Evolutionary conservation across 1,140 invertebrate species (phyloP), one percentile per base, ranked within the genome.

Genomic region (Drosophila repletoides): DNA sequence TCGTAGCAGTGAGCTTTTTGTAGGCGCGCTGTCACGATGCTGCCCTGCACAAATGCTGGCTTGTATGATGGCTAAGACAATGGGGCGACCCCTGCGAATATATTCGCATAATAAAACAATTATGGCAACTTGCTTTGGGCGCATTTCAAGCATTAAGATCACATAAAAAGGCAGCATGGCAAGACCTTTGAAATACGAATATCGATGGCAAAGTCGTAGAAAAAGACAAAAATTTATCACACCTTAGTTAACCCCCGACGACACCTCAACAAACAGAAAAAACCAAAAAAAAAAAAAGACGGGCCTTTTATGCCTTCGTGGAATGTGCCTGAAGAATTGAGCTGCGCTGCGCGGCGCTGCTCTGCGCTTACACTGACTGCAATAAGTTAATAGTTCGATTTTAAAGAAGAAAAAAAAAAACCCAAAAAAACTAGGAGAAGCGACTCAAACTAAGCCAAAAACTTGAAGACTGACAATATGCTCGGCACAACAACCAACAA

Each of bases 381-480:
- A 76, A 87, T 87, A 87, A 87, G 76, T 87, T 87, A 88, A 87
- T 81, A 88, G 83, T 88, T 87, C 76, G 83, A 76, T 70, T 76
- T 87, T 10, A 59, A 52, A 55, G 72, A 53, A 28, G n/a, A 43
- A 29, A 51, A 36, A 38, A 22, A 22, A 28, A 34, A 38, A 45
- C 12, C 24, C 5, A 43, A 49, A 34, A 24, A 72, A 72, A 70
- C 66, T 48, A 59, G 80, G 76, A 77, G 74, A 88, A 88, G 73
- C 73, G 65, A 70, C 51, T 34, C 59, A 33, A 76, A 76, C 66
- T 64, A 60, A 70, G 60, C 46, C 41, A 64, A 69, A 46, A 46
- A 46, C 31, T 28, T 36, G 21, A 36, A 53, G 45, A 61, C 41
- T 48, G 59, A 60, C 52, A 56, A 68, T 22, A 29, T 43, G n/a